Evolutionary conservation across 2,888 invertebrate genomes (phyloP), one percentile per base, ranked within the genome.

Genomic region (Rhagonycha fulva): DNA sequence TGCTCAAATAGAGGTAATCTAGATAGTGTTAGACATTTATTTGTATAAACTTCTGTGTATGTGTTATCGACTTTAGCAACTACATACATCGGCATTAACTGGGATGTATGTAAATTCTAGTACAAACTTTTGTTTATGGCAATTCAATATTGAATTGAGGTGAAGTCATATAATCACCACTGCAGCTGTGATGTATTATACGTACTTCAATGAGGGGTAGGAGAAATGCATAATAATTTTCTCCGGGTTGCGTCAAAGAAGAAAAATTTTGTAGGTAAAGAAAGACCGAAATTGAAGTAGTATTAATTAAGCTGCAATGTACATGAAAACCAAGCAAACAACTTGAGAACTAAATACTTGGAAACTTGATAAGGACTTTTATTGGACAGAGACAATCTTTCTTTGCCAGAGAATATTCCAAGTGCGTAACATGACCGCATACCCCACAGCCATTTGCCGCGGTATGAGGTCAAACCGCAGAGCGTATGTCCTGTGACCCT

Each of bases 381-480:
- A 72, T 70, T 72, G 70, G 62, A 69, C 61, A 70, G 67, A 69
- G 70, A 76, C 70, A 76, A 76, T 76, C 76, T 76, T 76, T 60
- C 63, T 67, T 70, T 60, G 70, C 76, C 26, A 70, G 76, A 76
- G 77, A 74, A 77, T 75, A 75, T 77, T 77, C 72, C 70, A 75
- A 77, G 75, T 77, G 67, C 75, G 75, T 77, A 72, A 75, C 72
- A 75, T 66, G 67, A 75, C 77, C 77, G 77, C 77, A 75, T 72
- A 70, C 69, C 77, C 77, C 78, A 66, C 74, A 77, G 74, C 76
- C 76, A 77, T 77, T 76, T 77, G 78, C 74, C 75, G 72, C 75
- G 74, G 75, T 71, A 71, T 72, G 69, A 70, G 75, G 72, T 74
- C 69, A 77, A 71, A 78, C 76, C 76, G 71, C 76, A 72, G 78